Conservation (phyloP, 2,888 invertebrate genomes). For the Tenthredo amoena region DNA sequence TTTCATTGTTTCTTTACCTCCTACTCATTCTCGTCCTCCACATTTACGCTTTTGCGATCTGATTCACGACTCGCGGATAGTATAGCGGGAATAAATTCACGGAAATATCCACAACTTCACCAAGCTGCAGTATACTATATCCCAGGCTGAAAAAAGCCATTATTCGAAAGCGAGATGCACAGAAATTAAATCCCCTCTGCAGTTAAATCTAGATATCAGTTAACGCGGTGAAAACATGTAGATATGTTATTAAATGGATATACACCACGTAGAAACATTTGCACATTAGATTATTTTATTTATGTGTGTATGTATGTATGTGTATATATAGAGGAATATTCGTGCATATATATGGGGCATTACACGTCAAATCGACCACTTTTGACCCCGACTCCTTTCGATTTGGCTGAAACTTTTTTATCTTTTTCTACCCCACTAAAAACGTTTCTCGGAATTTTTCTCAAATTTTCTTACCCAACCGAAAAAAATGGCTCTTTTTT, state of each 20-base stretch:
- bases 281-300: background rate
- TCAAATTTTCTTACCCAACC: no score
- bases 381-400: no score
- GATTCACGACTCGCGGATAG: background rate
- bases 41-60: background rate
- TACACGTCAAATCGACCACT: no score
- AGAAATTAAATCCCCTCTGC: background rate
- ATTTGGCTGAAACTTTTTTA: no score
- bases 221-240: background rate
- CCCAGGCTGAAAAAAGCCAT: background rate
- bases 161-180: background rate
- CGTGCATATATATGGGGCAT: no score
- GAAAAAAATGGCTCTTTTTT: no score
- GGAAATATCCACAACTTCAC: background rate
- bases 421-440: no score
- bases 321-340: background rate
- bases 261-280: background rate
- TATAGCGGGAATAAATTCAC: background rate
- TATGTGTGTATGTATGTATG: background rate
- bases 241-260: background rate
- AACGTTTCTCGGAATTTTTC: no score
- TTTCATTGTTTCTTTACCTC: conserved; percentile 33
- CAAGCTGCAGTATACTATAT: background rate
- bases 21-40: background rate
- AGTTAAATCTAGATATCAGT: background rate